Evolutionary conservation across 2,113 vertebrate genomes (phyloP), one percentile per base, ranked within the genome.

Genomic region (Embiotoca jacksoni): DNA sequence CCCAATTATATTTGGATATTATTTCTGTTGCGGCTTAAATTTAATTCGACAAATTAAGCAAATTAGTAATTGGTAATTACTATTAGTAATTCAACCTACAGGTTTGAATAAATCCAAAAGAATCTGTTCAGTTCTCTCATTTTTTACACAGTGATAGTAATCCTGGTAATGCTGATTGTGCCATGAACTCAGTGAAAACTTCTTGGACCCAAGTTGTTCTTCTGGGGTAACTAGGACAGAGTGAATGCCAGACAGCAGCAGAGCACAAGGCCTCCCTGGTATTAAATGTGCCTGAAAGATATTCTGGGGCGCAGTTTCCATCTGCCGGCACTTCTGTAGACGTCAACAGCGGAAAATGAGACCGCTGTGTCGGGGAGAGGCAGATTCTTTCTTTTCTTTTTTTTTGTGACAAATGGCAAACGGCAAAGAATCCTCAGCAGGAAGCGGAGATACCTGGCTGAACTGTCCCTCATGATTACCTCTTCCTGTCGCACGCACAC

Each of bases 361-460:
- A 67, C 14, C 3, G 30, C 56, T 16, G 7, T 0, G 52, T n/a
- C n/a, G 15, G 7, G 49, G n/a, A 23, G 49, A 14, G 49, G 47
- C 5, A 41, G 6, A 7, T 41, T 41, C 9, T 41, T 13, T 44
- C 13, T 13, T 13, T 44, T 44, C 0, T 44, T 44, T 41, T 41
- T 47, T 75, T 67, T 63, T 54, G 72, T 81, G 70, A 85, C 68
- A 78, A 84, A 83, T 55, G 33, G 53, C n/a, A 55, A 74, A 72
- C n/a, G 8, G 73, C 69, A 75, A 78, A 61, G 13, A 65, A 72
- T 11, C 37, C 66, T 66, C 61, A 32, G 69, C 8, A 5, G 72
- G 70, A n/a, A 52, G 59, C 10, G 1, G 31, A 54, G 3, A 63
- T 37, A 70, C n/a, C 56, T 30, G 75, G 32, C 16, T 68, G 53